phyloP scores from a whole-genome alignment of 2,113 vertebrate species.

The Hippocampus comes region DNA sequence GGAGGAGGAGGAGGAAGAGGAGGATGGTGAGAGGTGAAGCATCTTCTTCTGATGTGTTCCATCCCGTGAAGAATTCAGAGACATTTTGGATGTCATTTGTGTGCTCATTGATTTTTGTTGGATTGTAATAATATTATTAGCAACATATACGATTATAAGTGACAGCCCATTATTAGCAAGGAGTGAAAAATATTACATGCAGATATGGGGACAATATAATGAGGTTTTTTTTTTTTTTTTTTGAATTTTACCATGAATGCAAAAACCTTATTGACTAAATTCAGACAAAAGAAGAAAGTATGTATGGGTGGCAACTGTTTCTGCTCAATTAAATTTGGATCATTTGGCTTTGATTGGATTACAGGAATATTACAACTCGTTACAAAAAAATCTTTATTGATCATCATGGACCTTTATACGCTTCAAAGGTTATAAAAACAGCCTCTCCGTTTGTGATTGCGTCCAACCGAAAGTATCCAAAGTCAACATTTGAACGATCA shows the following conservation, averaged over 20 bases:
- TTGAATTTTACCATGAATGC: neutral
- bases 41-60: conserved; percentile 6
- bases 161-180: no score
- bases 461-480: neutral
- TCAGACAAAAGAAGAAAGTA: neutral
- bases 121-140: neutral
- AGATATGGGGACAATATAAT: no score
- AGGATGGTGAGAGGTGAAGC: conserved; percentile 25
- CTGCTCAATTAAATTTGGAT: neutral
- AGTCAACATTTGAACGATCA: neutral
- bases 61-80: neutral
- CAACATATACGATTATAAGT: no score
- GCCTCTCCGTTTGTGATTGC: neutral
- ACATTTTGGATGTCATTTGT: neutral
- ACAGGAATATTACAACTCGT: neutral
- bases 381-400: no score
- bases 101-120: neutral
- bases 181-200: no score
- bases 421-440: no score
- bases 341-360: neutral
- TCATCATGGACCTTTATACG: no score
- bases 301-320: neutral
- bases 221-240: no score
- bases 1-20: conserved; percentile 22
- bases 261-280: neutral